Conservation (phyloP, 2,797 vertebrate species). For the Selene dorsalis region DNA sequence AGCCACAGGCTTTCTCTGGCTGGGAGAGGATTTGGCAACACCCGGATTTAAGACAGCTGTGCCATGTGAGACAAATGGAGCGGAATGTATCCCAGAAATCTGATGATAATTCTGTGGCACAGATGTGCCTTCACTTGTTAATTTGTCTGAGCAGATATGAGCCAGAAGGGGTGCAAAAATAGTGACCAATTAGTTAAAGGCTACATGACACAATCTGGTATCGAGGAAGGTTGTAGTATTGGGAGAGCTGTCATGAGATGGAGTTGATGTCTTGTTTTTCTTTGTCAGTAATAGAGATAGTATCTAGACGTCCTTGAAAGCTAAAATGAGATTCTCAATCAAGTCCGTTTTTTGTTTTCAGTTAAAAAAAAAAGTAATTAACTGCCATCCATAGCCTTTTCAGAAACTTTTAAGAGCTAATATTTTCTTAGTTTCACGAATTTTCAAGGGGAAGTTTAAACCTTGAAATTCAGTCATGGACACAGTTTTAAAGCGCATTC, state of each 20-base stretch:
- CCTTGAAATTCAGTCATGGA: conserved; percentile 37
- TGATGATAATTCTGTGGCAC: conserved; percentile 48
- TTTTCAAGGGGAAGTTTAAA: neutral
- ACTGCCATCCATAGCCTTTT: neutral
- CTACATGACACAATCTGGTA: neutral
- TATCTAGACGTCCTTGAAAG: neutral
- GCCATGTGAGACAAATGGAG: conserved; percentile 67
- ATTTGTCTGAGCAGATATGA: conserved; percentile 47
- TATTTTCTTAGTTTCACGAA: conserved; percentile 2
- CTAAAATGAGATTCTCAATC: neutral
- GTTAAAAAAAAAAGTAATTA: neutral
- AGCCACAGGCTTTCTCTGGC: conserved; percentile 51
- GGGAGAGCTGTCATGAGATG: neutral
- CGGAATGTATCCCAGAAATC: conserved; percentile 65
- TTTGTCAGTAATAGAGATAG: neutral
- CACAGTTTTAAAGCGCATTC: conserved; percentile 16
- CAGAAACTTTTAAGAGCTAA: neutral
- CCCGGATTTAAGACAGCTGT: conserved; percentile 66
- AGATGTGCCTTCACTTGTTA: conserved; percentile 56
- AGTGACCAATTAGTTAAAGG: conserved; percentile 42
- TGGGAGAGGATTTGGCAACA: conserved; percentile 64
- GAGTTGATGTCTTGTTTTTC: neutral
- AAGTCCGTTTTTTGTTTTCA: neutral
- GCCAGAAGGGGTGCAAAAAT: conserved; percentile 30
- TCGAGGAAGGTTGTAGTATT: neutral